A percentile compares a stretch with the other conserved stretches of the same genome.
Evolutionary conservation across 2,888 invertebrate species (phyloP).

Genomic region (Hydropsyche betteni): DNA sequence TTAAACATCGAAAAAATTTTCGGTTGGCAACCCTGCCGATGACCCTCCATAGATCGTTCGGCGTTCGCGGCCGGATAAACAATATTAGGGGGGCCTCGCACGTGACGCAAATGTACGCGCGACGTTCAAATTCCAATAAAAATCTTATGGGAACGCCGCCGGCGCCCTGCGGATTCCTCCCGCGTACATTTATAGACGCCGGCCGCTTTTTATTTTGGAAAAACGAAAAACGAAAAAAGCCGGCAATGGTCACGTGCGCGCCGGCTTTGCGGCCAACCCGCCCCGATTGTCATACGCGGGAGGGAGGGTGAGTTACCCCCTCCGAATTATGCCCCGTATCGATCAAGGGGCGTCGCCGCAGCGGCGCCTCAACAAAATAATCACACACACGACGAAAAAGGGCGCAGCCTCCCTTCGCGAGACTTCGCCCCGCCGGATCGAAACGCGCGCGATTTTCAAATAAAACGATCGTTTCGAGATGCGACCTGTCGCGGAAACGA

Average conservation of each 20-base stretch:
- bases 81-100: too few species aligned
- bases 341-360: constrained; percentile 9
- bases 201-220: background rate
- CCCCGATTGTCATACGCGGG: background rate
- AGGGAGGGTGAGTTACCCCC: constrained; percentile 6
- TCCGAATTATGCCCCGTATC: background rate
- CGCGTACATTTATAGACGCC: background rate
- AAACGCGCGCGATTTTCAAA: background rate
- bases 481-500: background rate
- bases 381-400: background rate
- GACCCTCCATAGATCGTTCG: too few species aligned
- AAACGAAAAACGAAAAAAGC: background rate
- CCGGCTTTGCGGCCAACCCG: background rate
- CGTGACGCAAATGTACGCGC: too few species aligned
- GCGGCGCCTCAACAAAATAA: background rate
- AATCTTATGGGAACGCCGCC: background rate
- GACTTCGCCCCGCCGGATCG: background rate
- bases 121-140: background rate
- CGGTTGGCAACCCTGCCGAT: too few species aligned
- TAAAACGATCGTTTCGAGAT: too few species aligned
- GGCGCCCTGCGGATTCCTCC: background rate
- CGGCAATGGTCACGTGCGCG: background rate
- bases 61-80: too few species aligned
- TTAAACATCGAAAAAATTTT: too few species aligned
- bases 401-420: background rate